phyloP scores from a whole-genome alignment of 2,888 invertebrate species.

The Leistus spinibarbis region DNA sequence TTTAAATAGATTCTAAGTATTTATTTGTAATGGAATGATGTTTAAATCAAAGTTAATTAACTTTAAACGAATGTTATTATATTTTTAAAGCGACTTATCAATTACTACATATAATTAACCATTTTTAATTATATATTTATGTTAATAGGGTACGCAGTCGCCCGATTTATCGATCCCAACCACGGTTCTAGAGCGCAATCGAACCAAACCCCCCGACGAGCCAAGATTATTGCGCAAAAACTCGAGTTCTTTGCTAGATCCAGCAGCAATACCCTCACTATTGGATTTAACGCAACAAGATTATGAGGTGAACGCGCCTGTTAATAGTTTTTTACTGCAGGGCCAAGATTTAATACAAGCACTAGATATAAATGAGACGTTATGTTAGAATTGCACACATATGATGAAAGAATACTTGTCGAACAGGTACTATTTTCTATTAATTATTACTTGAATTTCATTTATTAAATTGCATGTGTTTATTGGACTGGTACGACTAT shows the following conservation, averaged over 20 bases:
- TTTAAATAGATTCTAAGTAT: not conserved
- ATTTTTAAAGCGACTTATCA: not conserved
- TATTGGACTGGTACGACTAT: too few relatives aligned
- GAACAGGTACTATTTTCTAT: too few relatives aligned
- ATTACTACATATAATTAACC: not conserved
- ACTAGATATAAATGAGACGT: slow-evolving; percentile 52
- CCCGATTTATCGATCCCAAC: slow-evolving; percentile 17
- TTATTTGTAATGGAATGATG: not conserved
- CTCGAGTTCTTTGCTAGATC: slow-evolving; percentile 56
- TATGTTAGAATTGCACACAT: slow-evolving; percentile 26
- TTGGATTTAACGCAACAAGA: slow-evolving; percentile 61
- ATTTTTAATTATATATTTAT: not conserved
- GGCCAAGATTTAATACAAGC: slow-evolving; percentile 61
- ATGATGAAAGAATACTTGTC: not conserved
- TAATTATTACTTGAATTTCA: not conserved
- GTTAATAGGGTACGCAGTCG: slow-evolving; percentile 23
- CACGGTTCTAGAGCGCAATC: slow-evolving; percentile 37
- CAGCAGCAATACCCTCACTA: slow-evolving; percentile 56
- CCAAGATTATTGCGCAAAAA: slow-evolving; percentile 50
- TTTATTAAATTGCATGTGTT: not conserved
- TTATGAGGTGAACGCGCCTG: slow-evolving; percentile 63
- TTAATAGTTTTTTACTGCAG: slow-evolving; percentile 56
- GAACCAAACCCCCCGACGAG: slow-evolving; percentile 42
- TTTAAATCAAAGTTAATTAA: not conserved
- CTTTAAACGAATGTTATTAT: not conserved